These are phyloP conservation scores for Torymus auratus DNA, from an alignment of 2,888 invertebrate species.

Conservation along the genomic window DNA sequence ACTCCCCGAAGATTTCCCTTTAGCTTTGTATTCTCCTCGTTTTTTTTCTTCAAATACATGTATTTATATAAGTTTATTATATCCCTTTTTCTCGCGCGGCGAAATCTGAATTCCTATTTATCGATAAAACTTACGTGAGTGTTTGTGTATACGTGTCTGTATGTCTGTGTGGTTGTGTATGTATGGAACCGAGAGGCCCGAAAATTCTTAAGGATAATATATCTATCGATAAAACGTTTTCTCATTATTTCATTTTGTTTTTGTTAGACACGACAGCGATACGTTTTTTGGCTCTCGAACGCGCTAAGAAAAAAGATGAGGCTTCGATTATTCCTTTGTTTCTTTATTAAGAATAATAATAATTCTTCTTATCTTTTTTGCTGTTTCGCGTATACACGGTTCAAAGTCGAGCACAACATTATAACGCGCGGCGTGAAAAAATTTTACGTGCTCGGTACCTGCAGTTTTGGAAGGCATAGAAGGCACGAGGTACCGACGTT, in stretches of 20 bases:
- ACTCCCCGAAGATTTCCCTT: conserved; percentile 17
- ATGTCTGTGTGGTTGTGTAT: not conserved
- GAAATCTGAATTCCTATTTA: conserved; percentile 25
- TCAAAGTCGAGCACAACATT: conserved; percentile 11
- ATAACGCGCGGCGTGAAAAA: conserved; percentile 10
- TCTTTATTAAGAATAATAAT: not conserved
- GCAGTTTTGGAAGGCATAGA: conserved; percentile 68
- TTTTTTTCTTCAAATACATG: not conserved
- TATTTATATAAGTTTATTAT: conserved; percentile 1
- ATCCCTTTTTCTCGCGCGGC: conserved; percentile 7
- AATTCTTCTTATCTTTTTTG: conserved; percentile 4
- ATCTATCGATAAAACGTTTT: conserved; percentile 24
- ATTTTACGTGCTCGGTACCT: conserved; percentile 39
- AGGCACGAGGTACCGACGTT: conserved; percentile 69
- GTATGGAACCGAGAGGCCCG: conserved; percentile 22
- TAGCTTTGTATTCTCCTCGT: no score
- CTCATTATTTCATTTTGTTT: conserved; percentile 8
- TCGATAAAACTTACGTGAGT: conserved; percentile 23
- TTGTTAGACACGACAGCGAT: conserved; percentile 26
- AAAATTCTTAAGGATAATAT: conserved; percentile 26
- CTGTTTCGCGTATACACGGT: not conserved
- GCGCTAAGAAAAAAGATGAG: conserved; percentile 44
- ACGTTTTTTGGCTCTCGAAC: conserved; percentile 20
- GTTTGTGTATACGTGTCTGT: not conserved
- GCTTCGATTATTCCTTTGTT: conserved; percentile 10